Base-by-base conservation (phyloP, 2,888 invertebrate species). In the Achlya flavicornis region DNA sequence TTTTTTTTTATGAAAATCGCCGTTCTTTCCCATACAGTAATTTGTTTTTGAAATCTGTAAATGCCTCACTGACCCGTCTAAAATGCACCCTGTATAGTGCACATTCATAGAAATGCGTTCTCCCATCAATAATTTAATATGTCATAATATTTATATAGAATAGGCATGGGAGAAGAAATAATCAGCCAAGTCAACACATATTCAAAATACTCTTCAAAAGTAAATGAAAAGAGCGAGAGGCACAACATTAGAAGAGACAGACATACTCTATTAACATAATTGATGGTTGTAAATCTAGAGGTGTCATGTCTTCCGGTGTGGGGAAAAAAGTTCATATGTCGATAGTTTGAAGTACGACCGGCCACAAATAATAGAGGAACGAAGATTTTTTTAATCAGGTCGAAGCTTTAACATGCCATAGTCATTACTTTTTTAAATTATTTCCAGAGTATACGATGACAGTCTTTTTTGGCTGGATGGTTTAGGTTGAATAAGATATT, bases 271-370 rank as follows among this genome's bases (percentile, higher is more conserved):
- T 88, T 88, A 89, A 69, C 74, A 84, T 88, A 90, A 90, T 88
- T 85, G 80, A 87, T 84, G 87, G 88, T 80, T 86, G 80, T 87
- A 88, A 90, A 89, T 89, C 81, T 77, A 71, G 70, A 86, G 87
- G 90, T 88, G 89, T 88, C 88, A 86, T 83, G 85, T 87, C 87
- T 90, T 90, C 87, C 88, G 88, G 88, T 87, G 73, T 77, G 79
- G 80, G 80, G 80, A 83, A 83, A 80, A 81, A 75, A 74, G 74
- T 68, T 73, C 72, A 76, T 75, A 19, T 76, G 72, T 78, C 75
- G 69, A 77, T 79, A 68, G 61, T 58, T 74, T 75, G 73, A 79
- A 72, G 70, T 73, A 75, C 71, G 70, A 76, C 66, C 67, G 62
- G 66, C 63, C n/a, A 64, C 46, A 66, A 61, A 64, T 61, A 61